Percentiles rank a stretch among this genome's conserved stretches.
These are phyloP conservation scores for Diploscapter pachys DNA, from an alignment of 1,140 invertebrate species.

Conservation along the genomic window DNA sequence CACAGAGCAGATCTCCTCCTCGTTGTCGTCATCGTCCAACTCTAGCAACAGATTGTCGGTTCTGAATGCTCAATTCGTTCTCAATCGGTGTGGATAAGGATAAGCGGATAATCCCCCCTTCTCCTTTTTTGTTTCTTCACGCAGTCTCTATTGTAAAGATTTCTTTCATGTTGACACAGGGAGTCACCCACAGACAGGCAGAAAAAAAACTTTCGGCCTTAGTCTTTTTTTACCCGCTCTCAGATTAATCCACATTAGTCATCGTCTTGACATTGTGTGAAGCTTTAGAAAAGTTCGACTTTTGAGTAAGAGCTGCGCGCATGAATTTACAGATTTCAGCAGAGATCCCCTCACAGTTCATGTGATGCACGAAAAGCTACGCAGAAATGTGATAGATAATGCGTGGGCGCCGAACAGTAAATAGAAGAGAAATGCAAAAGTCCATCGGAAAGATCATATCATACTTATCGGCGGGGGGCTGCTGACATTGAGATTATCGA, in stretches of 20 bases:
- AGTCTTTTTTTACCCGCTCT: constrained; percentile 2
- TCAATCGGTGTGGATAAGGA: background rate
- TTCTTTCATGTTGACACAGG: background rate
- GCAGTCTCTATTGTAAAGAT: constrained; percentile 7
- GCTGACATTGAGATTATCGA: background rate
- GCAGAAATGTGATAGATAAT: too few relatives aligned
- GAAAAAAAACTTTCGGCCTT: background rate
- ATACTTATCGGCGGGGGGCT: background rate
- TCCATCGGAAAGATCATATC: too few relatives aligned
- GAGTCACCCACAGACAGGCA: background rate
- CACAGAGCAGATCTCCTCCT: background rate
- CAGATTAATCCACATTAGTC: background rate
- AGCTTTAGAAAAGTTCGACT: too few relatives aligned
- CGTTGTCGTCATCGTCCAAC: constrained; percentile 41
- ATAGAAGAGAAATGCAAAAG: too few relatives aligned
- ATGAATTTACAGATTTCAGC: too few relatives aligned
- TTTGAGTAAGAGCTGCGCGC: too few relatives aligned
- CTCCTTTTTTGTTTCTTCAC: background rate
- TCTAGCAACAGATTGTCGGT: constrained; percentile 50
- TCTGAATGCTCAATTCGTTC: constrained; percentile 25
- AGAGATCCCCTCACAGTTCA: too few relatives aligned
- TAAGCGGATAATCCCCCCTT: background rate
- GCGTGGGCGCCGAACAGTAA: too few relatives aligned
- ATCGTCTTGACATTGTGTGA: too few relatives aligned
- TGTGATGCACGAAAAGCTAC: too few relatives aligned